Base-by-base conservation (phyloP, 1,140 invertebrate genomes). In the Drosophila truncata region DNA sequence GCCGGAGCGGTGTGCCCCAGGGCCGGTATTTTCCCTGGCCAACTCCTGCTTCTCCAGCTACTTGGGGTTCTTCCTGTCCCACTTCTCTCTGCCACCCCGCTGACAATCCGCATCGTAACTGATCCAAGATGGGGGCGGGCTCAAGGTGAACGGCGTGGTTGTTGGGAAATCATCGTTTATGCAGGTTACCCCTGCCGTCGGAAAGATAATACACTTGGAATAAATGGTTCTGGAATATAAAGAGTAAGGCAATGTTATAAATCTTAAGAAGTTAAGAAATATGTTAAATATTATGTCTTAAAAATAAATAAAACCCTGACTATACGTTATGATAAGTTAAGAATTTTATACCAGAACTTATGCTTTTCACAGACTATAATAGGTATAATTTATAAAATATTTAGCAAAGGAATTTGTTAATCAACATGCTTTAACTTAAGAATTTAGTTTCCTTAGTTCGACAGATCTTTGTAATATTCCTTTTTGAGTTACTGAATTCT, bases 81-180 rank as follows among this genome's bases (percentile, higher is more conserved):
- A 2, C 13, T 29, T 14, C 9, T 2, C 33, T 20, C 23, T n/a
- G 8, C 13, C 16, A 2, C 18, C n/a, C 8, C 14, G 55, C 67
- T 44, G 66, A 31, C 50, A 72, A 49, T 59, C 69, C 69, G 33
- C 42, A 41, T 47, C 58, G 71, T 61, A 74, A 74, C 41, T 41
- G 69, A 74, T 74, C 71, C 71, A 42, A 50, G 41, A 41, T 39
- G 69, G 29, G 20, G 66, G 35, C 31, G 66, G 52, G n/a, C 29
- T 72, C 66, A 72, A 72, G 69, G 69, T 72, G 54, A 67, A 67
- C 64, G 27, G 33, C 16, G 8, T 47, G 58, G 31, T 16, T 25
- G 41, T 44, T 44, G 42, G 33, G 42, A 72, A 59, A 72, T 33
- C 65, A 58, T 72, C 42, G 35, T 29, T 39, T 58, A 57, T 71